Evolutionary conservation across 1,140 invertebrate species (phyloP), one percentile per base, ranked within the genome.

Genomic region (Hestina assimilis): DNA sequence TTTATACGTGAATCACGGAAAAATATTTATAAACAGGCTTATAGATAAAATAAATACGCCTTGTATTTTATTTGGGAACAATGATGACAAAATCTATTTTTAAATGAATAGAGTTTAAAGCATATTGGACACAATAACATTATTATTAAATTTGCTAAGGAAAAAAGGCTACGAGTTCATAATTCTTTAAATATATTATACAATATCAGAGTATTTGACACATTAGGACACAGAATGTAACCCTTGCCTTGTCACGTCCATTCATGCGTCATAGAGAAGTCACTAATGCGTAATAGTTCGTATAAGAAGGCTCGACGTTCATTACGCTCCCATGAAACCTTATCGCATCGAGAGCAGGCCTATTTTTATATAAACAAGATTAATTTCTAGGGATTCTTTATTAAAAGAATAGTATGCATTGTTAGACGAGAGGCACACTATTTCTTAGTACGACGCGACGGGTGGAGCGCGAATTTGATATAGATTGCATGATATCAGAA

Each of bases 361-460:
- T 45, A 59, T 43, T 59, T 54, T 52, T 47, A 55, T 55, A 45
- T 23, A 59, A 59, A 59, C 47, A 35, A 59, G 56, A 59, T 59
- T 52, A 59, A 21, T 59, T 59, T 46, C 29, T 59, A 59, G 0
- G 56, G 56, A 46, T 59, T 59, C 56, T 26, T 51, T 31, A 40
- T 26, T 41, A 55, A 46, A 55, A 46, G n/a, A n/a, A n/a, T n/a
- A 46, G 12, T 28, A 35, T 45, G 15, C 15, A 7, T 38, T 9
- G 14, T 12, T n/a, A 6, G 17, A 42, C n/a, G 35, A 40, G 19
- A n/a, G n/a, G 2, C 9, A 19, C 19, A 15, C n/a, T 38, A 9
- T n/a, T 26, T 50, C 47, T 40, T 21, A 12, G 23, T 17, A 50
- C 23, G 20, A 7, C 14, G 19, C 24, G 24, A 9, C 9, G 40